phyloP scores from a whole-genome alignment of 2,113 vertebrate genomes.

The Petroica traversi region DNA sequence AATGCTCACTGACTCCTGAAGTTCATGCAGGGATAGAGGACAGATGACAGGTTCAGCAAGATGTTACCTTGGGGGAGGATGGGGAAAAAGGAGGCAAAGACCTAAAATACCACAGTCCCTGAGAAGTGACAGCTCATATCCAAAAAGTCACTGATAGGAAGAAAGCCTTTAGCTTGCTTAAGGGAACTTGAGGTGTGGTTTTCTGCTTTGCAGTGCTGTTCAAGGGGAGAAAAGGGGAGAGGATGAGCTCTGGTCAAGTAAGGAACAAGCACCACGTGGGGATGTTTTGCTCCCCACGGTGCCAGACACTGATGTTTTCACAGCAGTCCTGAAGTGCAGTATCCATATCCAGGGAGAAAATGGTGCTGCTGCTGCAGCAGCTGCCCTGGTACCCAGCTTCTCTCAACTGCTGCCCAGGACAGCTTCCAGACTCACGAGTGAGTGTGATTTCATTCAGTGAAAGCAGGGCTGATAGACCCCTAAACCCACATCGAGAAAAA shows the following conservation, averaged over 20 bases:
- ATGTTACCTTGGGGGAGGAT: not conserved
- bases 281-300: rapidly evolving
- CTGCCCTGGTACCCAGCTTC: not conserved
- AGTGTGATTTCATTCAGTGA: not conserved
- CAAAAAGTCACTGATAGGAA: not conserved
- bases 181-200: not conserved
- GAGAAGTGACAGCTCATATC: not conserved
- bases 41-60: not conserved
- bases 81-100: not conserved
- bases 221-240: not conserved
- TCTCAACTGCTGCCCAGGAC: not conserved
- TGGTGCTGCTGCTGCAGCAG: not conserved
- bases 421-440: not conserved
- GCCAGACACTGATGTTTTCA: not conserved
- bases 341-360: not conserved
- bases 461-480: not conserved
- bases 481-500: not conserved
- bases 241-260: not conserved
- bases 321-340: not conserved
- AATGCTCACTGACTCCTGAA: not conserved
- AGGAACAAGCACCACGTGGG: rapidly evolving
- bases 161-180: not conserved
- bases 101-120: not conserved
- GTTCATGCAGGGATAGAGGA: not conserved
- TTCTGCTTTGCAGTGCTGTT: not conserved